Conservation (phyloP, 2,888 invertebrate genomes). For the Ophioninae sp. region DNA sequence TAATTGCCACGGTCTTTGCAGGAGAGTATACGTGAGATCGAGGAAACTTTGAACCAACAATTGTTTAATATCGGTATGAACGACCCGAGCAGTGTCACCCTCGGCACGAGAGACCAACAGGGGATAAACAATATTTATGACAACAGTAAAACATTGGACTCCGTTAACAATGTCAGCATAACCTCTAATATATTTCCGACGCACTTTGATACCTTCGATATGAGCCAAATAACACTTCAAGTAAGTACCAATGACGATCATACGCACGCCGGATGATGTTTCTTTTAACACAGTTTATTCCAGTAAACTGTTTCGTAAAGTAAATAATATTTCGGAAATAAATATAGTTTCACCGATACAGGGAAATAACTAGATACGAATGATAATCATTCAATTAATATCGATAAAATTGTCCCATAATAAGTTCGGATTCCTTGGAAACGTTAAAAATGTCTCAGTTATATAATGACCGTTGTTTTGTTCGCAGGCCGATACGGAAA, state of each 20-base stretch:
- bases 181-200: conserved; percentile 69
- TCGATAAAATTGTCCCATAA: not conserved
- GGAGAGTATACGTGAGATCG: conserved; percentile 80
- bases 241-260: conserved; percentile 22
- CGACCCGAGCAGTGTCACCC: conserved; percentile 67
- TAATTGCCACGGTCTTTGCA: conserved; percentile 58
- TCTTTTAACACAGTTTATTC: not conserved
- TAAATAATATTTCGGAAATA: not conserved
- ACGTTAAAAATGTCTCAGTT: not conserved
- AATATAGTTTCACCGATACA: not conserved
- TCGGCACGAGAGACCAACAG: conserved; percentile 68
- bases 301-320: not conserved
- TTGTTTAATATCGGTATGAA: conserved; percentile 77
- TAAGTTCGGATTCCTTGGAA: not conserved
- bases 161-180: conserved; percentile 65
- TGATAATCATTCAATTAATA: not conserved
- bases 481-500: conserved; percentile 70
- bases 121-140: conserved; percentile 76
- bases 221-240: conserved; percentile 72
- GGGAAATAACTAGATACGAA: not conserved
- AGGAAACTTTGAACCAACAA: conserved; percentile 80
- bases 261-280: not conserved
- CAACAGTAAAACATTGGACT: conserved; percentile 68
- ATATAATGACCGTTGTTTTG: not conserved
- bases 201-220: conserved; percentile 76